Evolutionary conservation across 2,113 vertebrate species (phyloP), one percentile per base, ranked within the genome.

Genomic region (Scomber colias): DNA sequence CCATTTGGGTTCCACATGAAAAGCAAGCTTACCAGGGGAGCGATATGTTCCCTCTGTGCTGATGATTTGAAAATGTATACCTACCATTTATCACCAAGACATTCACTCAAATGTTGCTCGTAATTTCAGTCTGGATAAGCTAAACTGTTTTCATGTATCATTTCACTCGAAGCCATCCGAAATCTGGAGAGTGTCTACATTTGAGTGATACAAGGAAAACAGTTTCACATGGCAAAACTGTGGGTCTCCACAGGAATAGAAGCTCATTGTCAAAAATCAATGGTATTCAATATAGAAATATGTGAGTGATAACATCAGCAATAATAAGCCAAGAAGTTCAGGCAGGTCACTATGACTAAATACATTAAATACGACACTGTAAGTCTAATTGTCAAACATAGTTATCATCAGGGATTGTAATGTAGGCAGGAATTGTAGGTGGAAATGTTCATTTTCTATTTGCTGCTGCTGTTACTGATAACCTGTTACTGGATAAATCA

Each of bases 401-500:
- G 54, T 77, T 79, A 79, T 75, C 24, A 59, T 31, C 30, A 9
- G 15, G 17, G 19, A 70, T 44, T 50, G 11, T 27, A 56, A 57
- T 16, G 40, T 45, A 16, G 45, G 19, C 31, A 46, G 68, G 31
- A 70, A 54, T 14, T 63, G 35, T 46, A 1, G 9, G 3, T 51
- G 71, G 76, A 85, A 89, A 78, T 79, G 57, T 67, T 49, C 19
- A 13, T 79, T 79, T 87, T 74, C 46, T 14, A 21, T 11, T 2
- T 77, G 27, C 44, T 3, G 13, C 54, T 66, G 62, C 45, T 56
- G 19, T 75, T 74, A 57, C 71, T 74, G 50, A 76, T 79, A 75
- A 79, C 60, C 40, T 79, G 57, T 55, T 53, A 81, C 66, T 80
- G 68, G 16, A 65, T 83, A 73, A 87, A 87, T 87, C 74, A 79